These are phyloP conservation scores for fruit fly (Drosophila melanogaster) DNA, from an alignment of 1,140 invertebrate genomes.

Conservation along the genomic window Release_6_plus_ISO1_MT NC_004354.4:861001-861500, in stretches of 20 bases:
- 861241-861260: not conserved
- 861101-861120: constrained; percentile 59
- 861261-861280: no score
- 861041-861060: constrained; percentile 3
- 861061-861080: constrained; percentile 30
- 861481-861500: no score
- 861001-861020: not conserved
- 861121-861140: constrained; percentile 52
- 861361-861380: constrained; percentile 41
- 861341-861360: constrained; percentile 78
- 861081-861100: constrained; percentile 29
- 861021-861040: not conserved
- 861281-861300: not conserved
- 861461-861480: no score
- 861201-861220: constrained; percentile 28
- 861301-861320: constrained; percentile 18
- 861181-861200: not conserved
- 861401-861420: constrained; percentile 1
- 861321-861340: constrained; percentile 39
- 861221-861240: constrained; percentile 58
- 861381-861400: constrained; percentile 2
- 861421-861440: not conserved
- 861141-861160: not conserved
- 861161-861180: not conserved
- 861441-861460: no score